phyloP scores from a whole-genome alignment of 30 jellyfish, hydroid and myxozoan species.

The Turritopsis dohrnii region DNA sequence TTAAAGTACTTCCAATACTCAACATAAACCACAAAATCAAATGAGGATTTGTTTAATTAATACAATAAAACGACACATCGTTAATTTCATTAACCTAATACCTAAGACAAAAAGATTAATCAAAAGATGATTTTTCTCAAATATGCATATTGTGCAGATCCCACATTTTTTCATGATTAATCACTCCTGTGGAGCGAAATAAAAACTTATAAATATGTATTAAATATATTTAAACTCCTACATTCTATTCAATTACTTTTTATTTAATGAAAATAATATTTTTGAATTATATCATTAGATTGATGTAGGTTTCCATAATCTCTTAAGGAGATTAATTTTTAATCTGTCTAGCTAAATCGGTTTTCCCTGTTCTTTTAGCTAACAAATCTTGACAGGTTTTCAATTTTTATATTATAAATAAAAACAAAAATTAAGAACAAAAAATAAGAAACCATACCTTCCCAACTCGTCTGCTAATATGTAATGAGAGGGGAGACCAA shows the following conservation, averaged over 20 bases:
- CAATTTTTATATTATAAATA: no score
- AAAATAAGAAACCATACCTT: slow-evolving; percentile 26
- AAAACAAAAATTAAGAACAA: background rate
- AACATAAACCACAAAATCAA: background rate
- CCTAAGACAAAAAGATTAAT: background rate
- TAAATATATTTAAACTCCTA: no score
- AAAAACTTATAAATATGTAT: no score
- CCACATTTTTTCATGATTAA: no score
- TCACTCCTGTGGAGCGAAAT: no score
- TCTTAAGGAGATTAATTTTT: background rate
- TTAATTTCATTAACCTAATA: background rate
- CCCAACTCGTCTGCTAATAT: slow-evolving; percentile 56
- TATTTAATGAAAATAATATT: no score
- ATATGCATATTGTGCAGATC: no score
- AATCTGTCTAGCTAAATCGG: background rate
- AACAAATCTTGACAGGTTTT: no score
- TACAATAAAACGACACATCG: background rate
- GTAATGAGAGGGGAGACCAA: slow-evolving; percentile 52
- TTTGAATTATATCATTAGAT: background rate
- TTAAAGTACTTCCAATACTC: no score
- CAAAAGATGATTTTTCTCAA: no score
- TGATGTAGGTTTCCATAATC: background rate
- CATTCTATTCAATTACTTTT: no score
- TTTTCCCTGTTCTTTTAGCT: no score
- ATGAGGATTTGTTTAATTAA: background rate